phyloP scores from a whole-genome alignment of 2,797 vertebrate species.

The Scarus forsteni region DNA sequence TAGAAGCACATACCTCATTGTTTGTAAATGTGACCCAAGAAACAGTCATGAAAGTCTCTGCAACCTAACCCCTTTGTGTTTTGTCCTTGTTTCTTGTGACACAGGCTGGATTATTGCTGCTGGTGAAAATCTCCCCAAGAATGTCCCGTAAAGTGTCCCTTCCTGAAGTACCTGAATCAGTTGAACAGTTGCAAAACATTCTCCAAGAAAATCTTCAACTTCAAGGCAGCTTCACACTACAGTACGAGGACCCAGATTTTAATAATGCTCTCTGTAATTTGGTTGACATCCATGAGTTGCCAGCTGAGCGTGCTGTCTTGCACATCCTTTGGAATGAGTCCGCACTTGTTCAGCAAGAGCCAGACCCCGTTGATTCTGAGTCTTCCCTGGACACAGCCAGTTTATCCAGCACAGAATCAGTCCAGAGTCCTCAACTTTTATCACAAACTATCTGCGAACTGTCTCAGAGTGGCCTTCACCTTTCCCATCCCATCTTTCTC shows the following conservation, averaged over 20 bases:
- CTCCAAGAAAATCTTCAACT: slow-evolving; percentile 7
- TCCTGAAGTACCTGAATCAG: slow-evolving; percentile 13
- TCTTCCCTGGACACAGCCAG: slow-evolving; percentile 24
- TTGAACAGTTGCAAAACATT: slow-evolving; percentile 1
- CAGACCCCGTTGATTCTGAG: neutral
- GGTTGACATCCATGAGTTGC: neutral
- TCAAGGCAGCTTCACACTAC: slow-evolving; percentile 8
- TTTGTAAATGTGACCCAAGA: neutral
- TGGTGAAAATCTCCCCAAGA: neutral
- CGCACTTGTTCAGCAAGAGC: neutral
- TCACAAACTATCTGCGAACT: neutral
- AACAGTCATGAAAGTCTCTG: neutral
- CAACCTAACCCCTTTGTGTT: too few relatives aligned
- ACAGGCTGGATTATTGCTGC: neutral
- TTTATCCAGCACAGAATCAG: too few relatives aligned
- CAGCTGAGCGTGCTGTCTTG: neutral
- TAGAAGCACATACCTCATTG: too few relatives aligned
- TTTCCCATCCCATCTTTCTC: neutral
- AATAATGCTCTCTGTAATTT: slow-evolving; percentile 1
- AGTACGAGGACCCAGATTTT: slow-evolving; percentile 22
- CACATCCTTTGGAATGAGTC: slow-evolving; percentile 9
- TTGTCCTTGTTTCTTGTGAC: neutral
- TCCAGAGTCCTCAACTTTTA: neutral
- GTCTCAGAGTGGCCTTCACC: slow-evolving; percentile 4
- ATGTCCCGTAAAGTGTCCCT: neutral